Percentiles rank a stretch among this genome's conserved stretches.
These are phyloP conservation scores for Amblyopsis hoosieri DNA, from an alignment of 2,797 vertebrate species.

Conservation along the genomic window DNA sequence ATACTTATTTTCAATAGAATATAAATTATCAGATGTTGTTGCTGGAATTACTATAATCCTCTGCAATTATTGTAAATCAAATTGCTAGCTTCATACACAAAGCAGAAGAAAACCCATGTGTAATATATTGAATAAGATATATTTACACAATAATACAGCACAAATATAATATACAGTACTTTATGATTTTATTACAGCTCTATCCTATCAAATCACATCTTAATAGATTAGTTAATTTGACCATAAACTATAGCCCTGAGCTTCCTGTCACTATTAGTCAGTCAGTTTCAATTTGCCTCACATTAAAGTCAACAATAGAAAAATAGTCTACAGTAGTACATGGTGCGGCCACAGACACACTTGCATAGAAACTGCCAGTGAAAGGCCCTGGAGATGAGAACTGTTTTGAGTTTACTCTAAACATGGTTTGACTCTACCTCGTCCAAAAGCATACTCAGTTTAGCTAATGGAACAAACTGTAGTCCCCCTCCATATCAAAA, in stretches of 20 bases:
- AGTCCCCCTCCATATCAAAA: slow-evolving; percentile 40
- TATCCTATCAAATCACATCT: slow-evolving; percentile 18
- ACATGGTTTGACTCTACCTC: too few species aligned
- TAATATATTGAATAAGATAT: too few species aligned
- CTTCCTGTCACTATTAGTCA: too few species aligned
- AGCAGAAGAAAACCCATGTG: background rate
- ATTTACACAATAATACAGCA: slow-evolving; percentile 8
- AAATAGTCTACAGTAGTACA: too few species aligned
- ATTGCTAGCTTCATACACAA: slow-evolving; percentile 16
- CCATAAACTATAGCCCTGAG: too few species aligned
- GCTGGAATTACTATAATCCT: slow-evolving; percentile 14
- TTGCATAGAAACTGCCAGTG: too few species aligned
- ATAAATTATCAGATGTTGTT: slow-evolving; percentile 31
- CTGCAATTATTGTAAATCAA: slow-evolving; percentile 15
- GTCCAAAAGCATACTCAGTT: slow-evolving; percentile 39
- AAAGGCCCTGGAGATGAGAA: too few species aligned
- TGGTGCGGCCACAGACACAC: too few species aligned
- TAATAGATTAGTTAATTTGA: too few species aligned
- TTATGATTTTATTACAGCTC: slow-evolving; percentile 41
- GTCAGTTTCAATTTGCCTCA: too few species aligned
- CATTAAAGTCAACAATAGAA: too few species aligned
- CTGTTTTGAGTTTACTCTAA: too few species aligned
- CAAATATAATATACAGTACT: slow-evolving; percentile 43
- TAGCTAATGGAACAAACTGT: slow-evolving; percentile 36
- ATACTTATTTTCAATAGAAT: slow-evolving; percentile 5